A percentile compares a stretch with the other conserved stretches of the same genome.
Evolutionary conservation across 2,888 invertebrate species (phyloP).

Genomic region (Peribatodes rhomboidaria): DNA sequence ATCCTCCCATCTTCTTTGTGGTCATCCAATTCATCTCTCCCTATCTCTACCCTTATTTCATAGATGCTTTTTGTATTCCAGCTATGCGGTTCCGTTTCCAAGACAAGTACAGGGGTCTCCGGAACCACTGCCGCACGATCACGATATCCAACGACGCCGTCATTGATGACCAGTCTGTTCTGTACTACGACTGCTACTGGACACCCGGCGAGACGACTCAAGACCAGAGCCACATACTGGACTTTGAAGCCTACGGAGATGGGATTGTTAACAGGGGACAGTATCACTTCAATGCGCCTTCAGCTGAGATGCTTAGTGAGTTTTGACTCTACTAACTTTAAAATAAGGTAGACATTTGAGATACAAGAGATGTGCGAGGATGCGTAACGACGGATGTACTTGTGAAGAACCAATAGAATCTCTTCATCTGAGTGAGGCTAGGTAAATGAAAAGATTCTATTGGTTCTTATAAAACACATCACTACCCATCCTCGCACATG

Average conservation of each 20-base stretch:
- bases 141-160: conserved; percentile 71
- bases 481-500: too few relatives aligned
- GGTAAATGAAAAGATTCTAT: too few relatives aligned
- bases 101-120: conserved; percentile 56
- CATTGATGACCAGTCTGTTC: conserved; percentile 73
- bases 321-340: conserved; percentile 46
- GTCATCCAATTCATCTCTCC: too few relatives aligned
- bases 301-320: conserved; percentile 78
- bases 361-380: too few relatives aligned
- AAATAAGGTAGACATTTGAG: too few relatives aligned
- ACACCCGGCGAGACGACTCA: conserved; percentile 67
- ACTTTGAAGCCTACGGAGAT: conserved; percentile 78
- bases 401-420: too few relatives aligned
- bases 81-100: conserved; percentile 81
- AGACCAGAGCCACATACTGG: conserved; percentile 73
- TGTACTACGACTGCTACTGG: conserved; percentile 82
- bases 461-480: too few relatives aligned
- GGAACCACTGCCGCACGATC: conserved; percentile 77
- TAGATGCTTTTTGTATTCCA: conserved; percentile 52
- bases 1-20: too few relatives aligned
- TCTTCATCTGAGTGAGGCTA: too few relatives aligned
- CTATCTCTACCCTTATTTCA: too few relatives aligned
- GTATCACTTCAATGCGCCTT: conserved; percentile 79
- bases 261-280: conserved; percentile 70
- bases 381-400: too few relatives aligned